phyloP scores from a whole-genome alignment of 2,888 invertebrate genomes.

The Aethes cnicana region DNA sequence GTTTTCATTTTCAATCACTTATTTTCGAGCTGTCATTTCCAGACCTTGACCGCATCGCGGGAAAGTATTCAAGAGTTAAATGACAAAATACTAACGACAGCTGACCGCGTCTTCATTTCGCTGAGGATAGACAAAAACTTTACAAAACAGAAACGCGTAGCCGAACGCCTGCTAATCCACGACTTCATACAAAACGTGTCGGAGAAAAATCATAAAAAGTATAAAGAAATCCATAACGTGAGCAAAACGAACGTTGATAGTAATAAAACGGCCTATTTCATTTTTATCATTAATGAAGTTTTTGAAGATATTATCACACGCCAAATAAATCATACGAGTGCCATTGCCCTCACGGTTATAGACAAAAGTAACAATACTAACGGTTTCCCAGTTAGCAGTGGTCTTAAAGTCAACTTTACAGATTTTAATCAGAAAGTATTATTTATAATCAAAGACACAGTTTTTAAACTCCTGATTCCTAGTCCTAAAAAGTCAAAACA shows the following conservation, averaged over 20 bases:
- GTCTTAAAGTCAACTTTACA: no score
- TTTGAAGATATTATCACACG: conserved; percentile 19
- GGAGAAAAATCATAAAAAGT: neutral
- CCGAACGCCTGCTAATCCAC: conserved; percentile 42
- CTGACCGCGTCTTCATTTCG: conserved; percentile 44
- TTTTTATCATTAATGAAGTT: conserved; percentile 8
- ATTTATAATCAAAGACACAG: no score
- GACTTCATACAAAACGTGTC: conserved; percentile 18
- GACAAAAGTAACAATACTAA: neutral
- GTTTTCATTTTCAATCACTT: conserved; percentile 12
- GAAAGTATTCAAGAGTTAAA: conserved; percentile 40
- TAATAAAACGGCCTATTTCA: conserved; percentile 9
- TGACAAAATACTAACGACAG: conserved; percentile 37
- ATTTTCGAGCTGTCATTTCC: neutral
- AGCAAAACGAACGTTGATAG: neutral
- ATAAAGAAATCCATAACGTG: conserved; percentile 6
- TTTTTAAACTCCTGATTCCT: no score
- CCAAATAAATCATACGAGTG: neutral
- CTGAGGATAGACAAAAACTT: conserved; percentile 41
- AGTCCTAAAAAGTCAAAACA: no score
- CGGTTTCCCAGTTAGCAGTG: no score
- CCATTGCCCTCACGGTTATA: neutral
- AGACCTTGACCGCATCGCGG: conserved; percentile 31
- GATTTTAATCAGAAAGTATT: no score
- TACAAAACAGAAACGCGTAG: conserved; percentile 33